Conservation (phyloP, 2,888 invertebrate genomes). For the Eupithecia pulchellata region DNA sequence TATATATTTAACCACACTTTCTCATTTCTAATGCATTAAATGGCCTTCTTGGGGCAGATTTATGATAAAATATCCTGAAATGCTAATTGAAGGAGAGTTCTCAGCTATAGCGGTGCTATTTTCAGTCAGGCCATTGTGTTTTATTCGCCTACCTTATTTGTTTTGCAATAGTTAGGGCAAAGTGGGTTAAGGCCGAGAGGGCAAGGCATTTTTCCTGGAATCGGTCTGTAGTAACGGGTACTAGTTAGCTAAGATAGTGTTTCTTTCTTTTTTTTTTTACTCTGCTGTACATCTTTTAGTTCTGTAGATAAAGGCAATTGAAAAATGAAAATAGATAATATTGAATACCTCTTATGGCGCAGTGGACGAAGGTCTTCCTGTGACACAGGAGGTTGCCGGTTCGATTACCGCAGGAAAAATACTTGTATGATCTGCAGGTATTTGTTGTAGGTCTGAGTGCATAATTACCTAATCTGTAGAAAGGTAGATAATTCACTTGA, state of each 20-base stretch:
- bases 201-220: not conserved
- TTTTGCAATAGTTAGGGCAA: not conserved
- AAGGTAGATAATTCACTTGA: too few relatives aligned
- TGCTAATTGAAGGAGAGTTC: conserved; percentile 31
- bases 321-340: not conserved
- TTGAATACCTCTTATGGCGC: not conserved
- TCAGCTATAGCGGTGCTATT: conserved; percentile 29
- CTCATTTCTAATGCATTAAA: conserved; percentile 27
- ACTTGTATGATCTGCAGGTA: not conserved
- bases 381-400: not conserved
- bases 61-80: conserved; percentile 35
- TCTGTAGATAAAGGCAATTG: not conserved
- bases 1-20: conserved; percentile 14
- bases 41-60: conserved; percentile 22
- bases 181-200: not conserved
- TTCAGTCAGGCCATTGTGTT: conserved; percentile 33
- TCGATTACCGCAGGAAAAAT: not conserved
- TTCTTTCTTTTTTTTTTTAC: not conserved
- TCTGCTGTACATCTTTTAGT: not conserved
- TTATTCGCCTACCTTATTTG: not conserved
- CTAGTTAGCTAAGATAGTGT: not conserved
- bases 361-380: not conserved
- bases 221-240: not conserved
- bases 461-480: too few relatives aligned
- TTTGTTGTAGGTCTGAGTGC: not conserved